A percentile compares a stretch with the other conserved stretches of the same genome.
Conservation (phyloP, 2,113 vertebrate genomes). For the Pterocles orientalis region DNA sequence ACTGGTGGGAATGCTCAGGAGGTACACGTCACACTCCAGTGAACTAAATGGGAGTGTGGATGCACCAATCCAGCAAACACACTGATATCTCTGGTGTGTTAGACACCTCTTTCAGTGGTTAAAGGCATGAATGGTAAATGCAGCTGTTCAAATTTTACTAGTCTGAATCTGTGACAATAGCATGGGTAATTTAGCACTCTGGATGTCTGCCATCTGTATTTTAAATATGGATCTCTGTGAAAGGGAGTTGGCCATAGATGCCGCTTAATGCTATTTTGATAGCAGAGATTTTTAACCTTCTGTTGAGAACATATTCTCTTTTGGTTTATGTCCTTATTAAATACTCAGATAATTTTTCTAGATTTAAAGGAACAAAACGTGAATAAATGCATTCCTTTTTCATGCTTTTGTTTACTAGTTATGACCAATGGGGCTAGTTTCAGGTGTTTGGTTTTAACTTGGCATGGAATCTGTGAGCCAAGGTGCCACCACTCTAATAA, state of each 20-base stretch:
- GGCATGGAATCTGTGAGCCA: neutral
- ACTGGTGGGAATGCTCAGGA: neutral
- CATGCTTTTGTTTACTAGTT: neutral
- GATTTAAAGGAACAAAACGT: neutral
- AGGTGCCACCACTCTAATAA: neutral
- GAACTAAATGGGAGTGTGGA: neutral
- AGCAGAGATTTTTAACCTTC: neutral
- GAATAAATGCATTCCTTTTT: neutral
- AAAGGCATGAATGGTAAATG: neutral
- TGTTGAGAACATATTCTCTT: neutral
- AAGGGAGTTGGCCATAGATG: neutral
- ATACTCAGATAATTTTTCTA: neutral
- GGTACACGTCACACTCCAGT: neutral
- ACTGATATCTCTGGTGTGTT: fast-evolving
- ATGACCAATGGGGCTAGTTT: neutral
- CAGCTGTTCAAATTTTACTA: neutral
- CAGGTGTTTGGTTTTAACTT: neutral
- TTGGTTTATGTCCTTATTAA: neutral
- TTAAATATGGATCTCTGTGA: neutral
- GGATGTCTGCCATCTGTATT: neutral
- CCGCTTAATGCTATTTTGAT: neutral
- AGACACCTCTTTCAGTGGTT: neutral
- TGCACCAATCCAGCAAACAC: neutral
- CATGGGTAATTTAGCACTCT: neutral
- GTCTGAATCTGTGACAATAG: neutral